Percentiles rank a stretch among this genome's conserved stretches.
Evolutionary conservation across 2,888 invertebrate genomes (phyloP).

Genomic region (Lasioglossum lativentre): DNA sequence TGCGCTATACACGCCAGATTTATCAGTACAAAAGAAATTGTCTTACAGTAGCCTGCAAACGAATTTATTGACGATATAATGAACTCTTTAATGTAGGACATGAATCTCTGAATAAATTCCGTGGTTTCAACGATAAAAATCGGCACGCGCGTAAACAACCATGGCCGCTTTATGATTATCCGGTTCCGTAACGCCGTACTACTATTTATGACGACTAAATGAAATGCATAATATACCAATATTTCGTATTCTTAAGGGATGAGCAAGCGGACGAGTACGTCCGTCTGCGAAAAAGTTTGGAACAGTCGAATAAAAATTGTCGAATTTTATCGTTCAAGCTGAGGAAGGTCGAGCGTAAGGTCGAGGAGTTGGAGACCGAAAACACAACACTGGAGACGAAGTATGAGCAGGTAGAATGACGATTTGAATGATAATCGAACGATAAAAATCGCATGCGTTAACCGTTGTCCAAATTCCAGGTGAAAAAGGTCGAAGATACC

Average conservation of each 20-base stretch:
- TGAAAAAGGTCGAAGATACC: conserved; percentile 87
- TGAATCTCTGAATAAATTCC: neutral
- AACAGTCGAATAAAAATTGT: conserved; percentile 98
- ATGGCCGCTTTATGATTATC: neutral
- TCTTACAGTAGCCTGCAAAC: too few species aligned
- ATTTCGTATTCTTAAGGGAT: conserved; percentile 87
- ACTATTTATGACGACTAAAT: neutral
- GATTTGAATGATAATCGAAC: neutral
- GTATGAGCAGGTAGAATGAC: conserved; percentile 85
- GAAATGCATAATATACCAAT: conserved; percentile 29
- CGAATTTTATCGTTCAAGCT: conserved; percentile 98
- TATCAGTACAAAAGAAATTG: too few species aligned
- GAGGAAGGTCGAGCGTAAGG: conserved; percentile 96
- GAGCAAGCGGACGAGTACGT: conserved; percentile 99
- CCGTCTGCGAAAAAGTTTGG: conserved; percentile 96
- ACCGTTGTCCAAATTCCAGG: conserved; percentile 54
- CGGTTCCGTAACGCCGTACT: conserved; percentile 10
- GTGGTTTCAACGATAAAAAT: neutral
- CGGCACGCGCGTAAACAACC: neutral
- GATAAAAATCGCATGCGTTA: neutral
- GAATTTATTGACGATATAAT: neutral
- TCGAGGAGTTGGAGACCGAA: conserved; percentile 94
- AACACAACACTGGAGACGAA: conserved; percentile 91
- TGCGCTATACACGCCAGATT: too few species aligned
- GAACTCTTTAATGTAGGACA: neutral